Evolutionary conservation across 2,113 vertebrate species (phyloP).

Genomic region (Perca flavescens): DNA sequence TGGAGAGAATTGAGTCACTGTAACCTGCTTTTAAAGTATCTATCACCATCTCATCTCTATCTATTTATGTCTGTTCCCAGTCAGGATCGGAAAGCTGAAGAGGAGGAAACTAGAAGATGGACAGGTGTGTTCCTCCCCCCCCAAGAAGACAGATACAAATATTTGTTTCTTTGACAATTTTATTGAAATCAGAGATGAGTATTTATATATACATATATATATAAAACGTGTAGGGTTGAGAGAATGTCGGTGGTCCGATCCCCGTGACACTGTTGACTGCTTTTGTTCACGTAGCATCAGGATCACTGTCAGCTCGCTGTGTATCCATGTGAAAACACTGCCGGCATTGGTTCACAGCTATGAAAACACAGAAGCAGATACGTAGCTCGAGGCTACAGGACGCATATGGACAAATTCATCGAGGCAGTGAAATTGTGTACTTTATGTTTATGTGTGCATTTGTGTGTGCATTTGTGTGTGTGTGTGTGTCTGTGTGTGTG

Average conservation of each 20-base stretch:
- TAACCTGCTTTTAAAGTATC: not conserved
- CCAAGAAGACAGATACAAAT: not conserved
- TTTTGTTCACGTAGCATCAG: slow-evolving; percentile 61
- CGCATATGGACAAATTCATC: slow-evolving; percentile 35
- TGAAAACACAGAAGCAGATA: slow-evolving; percentile 60
- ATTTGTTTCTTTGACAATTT: slow-evolving; percentile 47
- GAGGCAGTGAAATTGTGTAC: slow-evolving; percentile 26
- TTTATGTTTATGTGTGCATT: slow-evolving; percentile 74
- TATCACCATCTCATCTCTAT: not conserved
- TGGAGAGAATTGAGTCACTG: not conserved
- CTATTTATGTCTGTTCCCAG: slow-evolving; percentile 61
- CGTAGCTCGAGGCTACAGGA: slow-evolving; percentile 38
- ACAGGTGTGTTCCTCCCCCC: slow-evolving; percentile 57
- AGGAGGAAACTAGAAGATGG: slow-evolving; percentile 75
- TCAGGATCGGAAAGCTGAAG: slow-evolving; percentile 80
- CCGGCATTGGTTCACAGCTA: slow-evolving; percentile 48
- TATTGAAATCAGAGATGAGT: slow-evolving; percentile 14
- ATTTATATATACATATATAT: not conserved
- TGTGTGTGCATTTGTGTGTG: slow-evolving; percentile 75
- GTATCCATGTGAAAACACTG: slow-evolving; percentile 67
- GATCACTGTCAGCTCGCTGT: slow-evolving; percentile 65
- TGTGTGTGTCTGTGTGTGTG: slow-evolving; percentile 85
- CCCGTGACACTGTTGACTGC: slow-evolving; percentile 7
- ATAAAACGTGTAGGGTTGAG: not conserved
- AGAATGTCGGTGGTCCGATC: slow-evolving; percentile 4